A percentile compares a stretch with the other conserved stretches of the same genome.
Evolutionary conservation across 2,888 invertebrate genomes (phyloP).

Genomic region (Diplolepis rosae): DNA sequence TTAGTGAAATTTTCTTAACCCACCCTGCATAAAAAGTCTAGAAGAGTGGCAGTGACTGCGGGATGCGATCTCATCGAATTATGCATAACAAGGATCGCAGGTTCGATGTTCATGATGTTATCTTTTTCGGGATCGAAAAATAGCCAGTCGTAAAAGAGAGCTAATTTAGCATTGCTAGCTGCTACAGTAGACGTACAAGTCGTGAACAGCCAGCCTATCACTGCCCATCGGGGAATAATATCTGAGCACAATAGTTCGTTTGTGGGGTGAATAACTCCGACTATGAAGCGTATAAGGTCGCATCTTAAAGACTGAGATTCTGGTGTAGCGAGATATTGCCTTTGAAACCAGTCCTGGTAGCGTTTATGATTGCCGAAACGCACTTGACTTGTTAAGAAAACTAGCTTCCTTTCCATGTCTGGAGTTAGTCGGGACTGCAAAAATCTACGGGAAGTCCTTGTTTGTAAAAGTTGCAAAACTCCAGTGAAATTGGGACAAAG

Average conservation of each 20-base stretch:
- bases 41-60: constrained; percentile 89
- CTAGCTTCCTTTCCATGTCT: constrained; percentile 94
- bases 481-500: constrained; percentile 87
- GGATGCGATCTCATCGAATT: constrained; percentile 95
- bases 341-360: constrained; percentile 96
- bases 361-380: constrained; percentile 93
- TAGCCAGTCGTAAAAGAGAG: constrained; percentile 95
- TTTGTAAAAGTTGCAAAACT: constrained; percentile 86
- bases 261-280: constrained; percentile 94
- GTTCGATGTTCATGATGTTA: constrained; percentile 97
- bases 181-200: constrained; percentile 93
- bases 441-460: constrained; percentile 90
- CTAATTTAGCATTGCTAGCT: constrained; percentile 92
- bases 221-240: constrained; percentile 95
- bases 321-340: constrained; percentile 91
- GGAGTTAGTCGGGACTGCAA: constrained; percentile 90
- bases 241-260: constrained; percentile 95
- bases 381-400: constrained; percentile 89
- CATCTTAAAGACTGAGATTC: constrained; percentile 93
- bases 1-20: constrained; percentile 49
- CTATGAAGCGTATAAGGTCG: constrained; percentile 95
- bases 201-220: constrained; percentile 94
- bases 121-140: constrained; percentile 93
- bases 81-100: constrained; percentile 94
- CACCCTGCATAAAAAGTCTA: constrained; percentile 91